Conservation (phyloP, 2,797 vertebrate species). For the Gymnopithys bicolor region DNA sequence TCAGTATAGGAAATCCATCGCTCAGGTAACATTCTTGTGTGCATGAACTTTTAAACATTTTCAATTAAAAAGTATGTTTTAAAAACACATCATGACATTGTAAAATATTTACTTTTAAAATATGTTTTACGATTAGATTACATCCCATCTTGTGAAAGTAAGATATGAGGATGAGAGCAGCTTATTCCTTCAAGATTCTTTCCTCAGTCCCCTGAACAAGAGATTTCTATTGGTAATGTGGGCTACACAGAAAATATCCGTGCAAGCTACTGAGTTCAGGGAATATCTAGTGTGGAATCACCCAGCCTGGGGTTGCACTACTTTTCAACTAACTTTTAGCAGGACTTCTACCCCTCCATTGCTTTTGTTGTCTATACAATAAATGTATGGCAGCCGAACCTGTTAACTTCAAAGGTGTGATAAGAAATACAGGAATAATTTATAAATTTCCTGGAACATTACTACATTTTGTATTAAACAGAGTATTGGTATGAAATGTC, state of each 20-base stretch:
- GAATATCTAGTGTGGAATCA: background rate
- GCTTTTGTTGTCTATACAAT: background rate
- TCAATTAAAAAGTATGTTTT: background rate
- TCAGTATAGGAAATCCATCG: slow-evolving; percentile 18
- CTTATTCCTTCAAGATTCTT: background rate
- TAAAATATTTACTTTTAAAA: background rate
- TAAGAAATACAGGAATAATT: background rate
- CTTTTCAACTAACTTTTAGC: background rate
- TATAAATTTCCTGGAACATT: background rate
- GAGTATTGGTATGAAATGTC: background rate
- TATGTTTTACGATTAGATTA: background rate
- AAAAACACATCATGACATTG: background rate
- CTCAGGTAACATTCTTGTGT: background rate
- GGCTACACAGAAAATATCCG: background rate
- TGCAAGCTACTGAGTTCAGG: background rate
- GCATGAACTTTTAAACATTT: background rate
- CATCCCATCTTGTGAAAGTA: background rate
- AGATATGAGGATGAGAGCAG: background rate
- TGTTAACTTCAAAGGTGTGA: background rate
- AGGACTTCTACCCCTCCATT: background rate
- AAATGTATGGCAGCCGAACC: background rate
- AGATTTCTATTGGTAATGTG: background rate
- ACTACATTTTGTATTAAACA: background rate
- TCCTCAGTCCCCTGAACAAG: background rate
- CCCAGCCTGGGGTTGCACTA: background rate